These are phyloP conservation scores for Enteromius radiatus DNA, from an alignment of 2,797 vertebrate genomes.

Conservation along the genomic window DNA sequence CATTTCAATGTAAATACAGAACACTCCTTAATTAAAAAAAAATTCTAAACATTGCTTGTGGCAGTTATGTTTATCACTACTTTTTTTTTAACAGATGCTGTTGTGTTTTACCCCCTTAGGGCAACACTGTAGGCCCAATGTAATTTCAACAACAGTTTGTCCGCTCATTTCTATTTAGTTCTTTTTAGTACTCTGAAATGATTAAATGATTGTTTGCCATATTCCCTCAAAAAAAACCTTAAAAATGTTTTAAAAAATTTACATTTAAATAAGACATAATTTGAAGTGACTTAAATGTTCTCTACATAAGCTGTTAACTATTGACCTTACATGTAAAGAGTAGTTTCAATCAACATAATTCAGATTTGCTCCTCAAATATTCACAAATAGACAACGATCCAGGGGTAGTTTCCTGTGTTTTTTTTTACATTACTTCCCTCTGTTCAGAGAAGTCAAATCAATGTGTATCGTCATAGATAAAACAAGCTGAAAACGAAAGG, in stretches of 20 bases:
- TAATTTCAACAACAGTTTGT: not conserved
- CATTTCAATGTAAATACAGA: not conserved
- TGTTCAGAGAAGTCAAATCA: constrained; percentile 54
- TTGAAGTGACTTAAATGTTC: not conserved
- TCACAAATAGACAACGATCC: not conserved
- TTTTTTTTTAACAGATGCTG: not conserved
- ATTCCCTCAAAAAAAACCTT: not conserved
- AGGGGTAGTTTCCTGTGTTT: constrained; percentile 19
- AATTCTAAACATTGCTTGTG: not conserved
- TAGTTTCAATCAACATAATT: not conserved
- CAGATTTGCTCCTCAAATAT: constrained; percentile 16
- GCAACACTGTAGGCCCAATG: not conserved
- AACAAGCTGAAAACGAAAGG: constrained; percentile 62
- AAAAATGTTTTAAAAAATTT: not conserved
- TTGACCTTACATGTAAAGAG: not conserved
- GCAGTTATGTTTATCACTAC: not conserved
- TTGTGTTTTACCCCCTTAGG: not conserved
- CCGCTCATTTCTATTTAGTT: not conserved
- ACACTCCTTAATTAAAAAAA: not conserved
- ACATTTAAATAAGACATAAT: not conserved
- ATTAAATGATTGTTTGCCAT: not conserved
- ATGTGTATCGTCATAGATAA: constrained; percentile 57
- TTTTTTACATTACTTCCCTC: constrained; percentile 42
- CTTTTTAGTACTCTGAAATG: not conserved
- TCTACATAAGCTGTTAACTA: not conserved